A percentile compares a stretch with the other conserved stretches of the same genome.
Evolutionary conservation across 1,140 invertebrate species (phyloP).

Genomic region (Dendrolimus kikuchii): DNA sequence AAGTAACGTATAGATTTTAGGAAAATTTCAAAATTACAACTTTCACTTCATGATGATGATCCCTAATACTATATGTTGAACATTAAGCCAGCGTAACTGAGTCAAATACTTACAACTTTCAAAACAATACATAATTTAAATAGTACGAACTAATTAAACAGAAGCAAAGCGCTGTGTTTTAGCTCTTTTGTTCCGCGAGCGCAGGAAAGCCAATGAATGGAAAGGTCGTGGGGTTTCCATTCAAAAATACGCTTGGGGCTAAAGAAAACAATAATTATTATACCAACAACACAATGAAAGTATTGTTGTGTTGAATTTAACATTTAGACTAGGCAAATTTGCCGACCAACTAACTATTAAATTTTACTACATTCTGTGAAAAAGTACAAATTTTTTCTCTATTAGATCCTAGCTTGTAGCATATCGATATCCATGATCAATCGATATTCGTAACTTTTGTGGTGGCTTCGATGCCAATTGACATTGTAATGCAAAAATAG

Average conservation of each 20-base stretch:
- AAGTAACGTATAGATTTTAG: too few relatives aligned
- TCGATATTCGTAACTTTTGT: too few relatives aligned
- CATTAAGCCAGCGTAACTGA: too few relatives aligned
- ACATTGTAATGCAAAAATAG: too few relatives aligned
- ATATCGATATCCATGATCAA: too few relatives aligned
- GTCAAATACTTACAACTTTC: too few relatives aligned
- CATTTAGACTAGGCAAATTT: constrained; percentile 14
- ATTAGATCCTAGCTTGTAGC: too few relatives aligned
- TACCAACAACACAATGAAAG: constrained; percentile 12
- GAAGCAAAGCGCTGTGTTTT: constrained; percentile 8
- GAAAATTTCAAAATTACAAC: too few relatives aligned
- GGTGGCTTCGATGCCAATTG: too few relatives aligned
- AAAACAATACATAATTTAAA: too few relatives aligned
- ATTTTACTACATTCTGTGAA: not conserved
- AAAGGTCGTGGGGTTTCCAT: constrained; percentile 1
- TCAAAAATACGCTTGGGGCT: constrained; percentile 13
- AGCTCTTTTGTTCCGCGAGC: constrained; percentile 10
- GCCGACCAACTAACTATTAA: constrained; percentile 6
- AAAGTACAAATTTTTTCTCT: not conserved
- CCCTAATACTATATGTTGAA: too few relatives aligned
- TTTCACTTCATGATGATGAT: too few relatives aligned
- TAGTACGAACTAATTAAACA: constrained; percentile 12
- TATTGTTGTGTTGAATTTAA: constrained; percentile 6
- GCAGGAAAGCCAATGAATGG: constrained; percentile 12
- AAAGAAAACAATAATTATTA: constrained; percentile 12